Percentiles rank a stretch among this genome's conserved stretches.
phyloP scores from a whole-genome alignment of 2,113 vertebrate species.

The Parus major region DNA sequence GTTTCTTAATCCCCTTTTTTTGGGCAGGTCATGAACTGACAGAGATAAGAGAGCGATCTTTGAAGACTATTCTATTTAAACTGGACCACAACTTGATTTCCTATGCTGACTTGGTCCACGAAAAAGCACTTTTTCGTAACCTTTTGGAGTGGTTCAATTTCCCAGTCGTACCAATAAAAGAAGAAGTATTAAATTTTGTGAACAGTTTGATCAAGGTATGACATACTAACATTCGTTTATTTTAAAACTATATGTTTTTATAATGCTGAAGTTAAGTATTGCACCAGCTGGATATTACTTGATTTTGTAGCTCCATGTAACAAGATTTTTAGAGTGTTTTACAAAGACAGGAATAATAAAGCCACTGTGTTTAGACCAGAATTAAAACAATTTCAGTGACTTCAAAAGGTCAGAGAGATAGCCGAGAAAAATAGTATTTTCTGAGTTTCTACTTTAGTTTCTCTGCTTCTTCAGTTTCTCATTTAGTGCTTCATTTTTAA shows the following conservation, averaged over 20 bases:
- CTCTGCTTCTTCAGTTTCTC: background rate
- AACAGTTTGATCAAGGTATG: slow-evolving; percentile 84
- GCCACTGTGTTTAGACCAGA: background rate
- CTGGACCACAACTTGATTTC: slow-evolving; percentile 83
- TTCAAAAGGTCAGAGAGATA: background rate
- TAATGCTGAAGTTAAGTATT: background rate
- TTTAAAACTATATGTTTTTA: background rate
- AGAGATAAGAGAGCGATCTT: slow-evolving; percentile 90
- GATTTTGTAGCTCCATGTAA: background rate
- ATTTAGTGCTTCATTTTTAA: background rate
- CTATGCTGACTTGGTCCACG: slow-evolving; percentile 81
- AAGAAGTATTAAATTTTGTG: slow-evolving; percentile 83
- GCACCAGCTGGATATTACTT: background rate
- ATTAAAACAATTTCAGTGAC: background rate
- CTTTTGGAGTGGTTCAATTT: slow-evolving; percentile 96
- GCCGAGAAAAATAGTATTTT: background rate
- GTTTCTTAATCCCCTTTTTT: background rate
- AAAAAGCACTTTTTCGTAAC: slow-evolving; percentile 81
- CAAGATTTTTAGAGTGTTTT: background rate
- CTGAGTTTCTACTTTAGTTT: background rate
- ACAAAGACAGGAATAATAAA: background rate
- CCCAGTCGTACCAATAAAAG: slow-evolving; percentile 84
- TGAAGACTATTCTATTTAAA: slow-evolving; percentile 85
- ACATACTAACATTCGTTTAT: background rate
- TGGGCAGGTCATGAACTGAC: slow-evolving; percentile 84